Conservation (phyloP, 2,113 vertebrate genomes). For the Semicossyphus pulcher region DNA sequence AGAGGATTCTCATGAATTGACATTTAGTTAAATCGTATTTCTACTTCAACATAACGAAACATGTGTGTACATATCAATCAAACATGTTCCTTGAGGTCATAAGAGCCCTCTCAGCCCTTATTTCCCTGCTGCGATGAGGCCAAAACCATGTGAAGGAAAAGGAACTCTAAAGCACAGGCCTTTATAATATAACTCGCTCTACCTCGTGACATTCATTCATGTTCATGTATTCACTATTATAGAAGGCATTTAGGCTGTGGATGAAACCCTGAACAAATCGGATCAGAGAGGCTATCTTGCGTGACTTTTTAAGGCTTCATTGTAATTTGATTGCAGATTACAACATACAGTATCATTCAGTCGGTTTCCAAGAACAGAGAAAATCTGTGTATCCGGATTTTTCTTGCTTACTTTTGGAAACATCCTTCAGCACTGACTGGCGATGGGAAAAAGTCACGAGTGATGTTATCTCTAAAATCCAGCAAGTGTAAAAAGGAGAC, state of each 20-base stretch:
- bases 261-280: not conserved
- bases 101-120: not conserved
- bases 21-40: too few species aligned
- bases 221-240: not conserved
- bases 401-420: not conserved
- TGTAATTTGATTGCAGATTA: not conserved
- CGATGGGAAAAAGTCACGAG: constrained; percentile 41
- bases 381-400: not conserved
- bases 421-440: constrained; percentile 6
- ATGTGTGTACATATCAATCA: not conserved
- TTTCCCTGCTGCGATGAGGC: not conserved
- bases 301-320: not conserved
- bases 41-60: too few species aligned
- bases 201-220: not conserved
- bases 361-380: not conserved
- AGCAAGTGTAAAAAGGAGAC: not conserved
- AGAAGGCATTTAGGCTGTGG: too few species aligned
- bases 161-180: not conserved
- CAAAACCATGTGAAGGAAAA: not conserved
- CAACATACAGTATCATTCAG: not conserved
- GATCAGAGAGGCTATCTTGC: too few species aligned
- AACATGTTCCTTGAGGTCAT: not conserved
- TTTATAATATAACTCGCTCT: not conserved
- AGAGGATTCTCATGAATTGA: too few species aligned
- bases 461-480: constrained; percentile 20